These are phyloP conservation scores for Pomatorhinus ruficollis DNA, from an alignment of 2,113 vertebrate species.

Conservation along the genomic window DNA sequence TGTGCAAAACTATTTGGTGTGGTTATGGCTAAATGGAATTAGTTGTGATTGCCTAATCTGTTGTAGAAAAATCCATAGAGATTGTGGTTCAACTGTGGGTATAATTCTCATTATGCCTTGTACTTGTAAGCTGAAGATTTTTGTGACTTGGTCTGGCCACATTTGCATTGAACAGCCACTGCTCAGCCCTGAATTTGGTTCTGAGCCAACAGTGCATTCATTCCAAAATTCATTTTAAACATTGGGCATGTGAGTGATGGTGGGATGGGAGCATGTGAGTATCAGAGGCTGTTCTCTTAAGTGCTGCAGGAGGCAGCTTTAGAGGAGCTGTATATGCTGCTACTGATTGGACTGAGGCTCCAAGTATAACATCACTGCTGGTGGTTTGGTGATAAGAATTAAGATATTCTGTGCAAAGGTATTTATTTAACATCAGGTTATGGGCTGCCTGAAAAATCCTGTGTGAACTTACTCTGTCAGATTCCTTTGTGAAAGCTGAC, in stretches of 20 bases:
- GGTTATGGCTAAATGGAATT: not conserved
- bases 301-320: not conserved
- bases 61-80: not conserved
- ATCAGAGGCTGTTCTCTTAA: not conserved
- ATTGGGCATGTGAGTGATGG: not conserved
- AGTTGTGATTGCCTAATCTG: not conserved
- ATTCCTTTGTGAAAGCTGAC: not conserved
- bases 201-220: not conserved
- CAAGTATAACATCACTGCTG: not conserved
- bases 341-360: not conserved
- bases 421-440: not conserved
- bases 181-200: not conserved
- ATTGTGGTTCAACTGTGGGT: not conserved
- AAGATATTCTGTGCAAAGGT: not conserved
- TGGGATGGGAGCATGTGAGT: not conserved
- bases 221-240: not conserved
- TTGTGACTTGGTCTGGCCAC: not conserved
- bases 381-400: not conserved
- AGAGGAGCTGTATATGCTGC: not conserved
- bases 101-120: not conserved
- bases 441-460: not conserved
- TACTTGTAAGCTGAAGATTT: not conserved
- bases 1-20: not conserved
- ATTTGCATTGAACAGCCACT: not conserved
- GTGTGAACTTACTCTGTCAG: not conserved